Base-by-base conservation (phyloP, 1,140 invertebrate species). In the Drosophila baimaii region DNA sequence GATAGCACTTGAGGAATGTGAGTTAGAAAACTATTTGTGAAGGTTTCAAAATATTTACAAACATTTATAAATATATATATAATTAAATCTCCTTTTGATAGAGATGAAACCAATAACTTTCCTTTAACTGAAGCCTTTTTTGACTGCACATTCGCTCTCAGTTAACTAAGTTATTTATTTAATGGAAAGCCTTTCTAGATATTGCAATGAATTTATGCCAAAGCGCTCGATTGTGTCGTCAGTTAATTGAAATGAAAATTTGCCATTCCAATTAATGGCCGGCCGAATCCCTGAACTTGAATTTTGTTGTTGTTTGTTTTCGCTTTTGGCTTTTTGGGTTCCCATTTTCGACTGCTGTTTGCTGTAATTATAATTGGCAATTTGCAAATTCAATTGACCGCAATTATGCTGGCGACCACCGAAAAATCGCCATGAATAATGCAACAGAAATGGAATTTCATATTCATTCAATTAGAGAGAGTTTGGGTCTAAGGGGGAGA, bases 381-480 rank as follows among this genome's bases (percentile, higher is more conserved):
- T 79, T 79, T 79, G 77, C 58, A 62, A 79, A 79, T 79, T 79
- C 47, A 62, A 74, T 79, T 74, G 62, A 79, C 68, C 69, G 49
- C 76, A 79, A 65, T 79, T 73, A 72, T 79, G 54, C 56, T 37
- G 69, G 39, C 71, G 29, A 33, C 57, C 61, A 33, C 44, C 65
- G 61, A 69, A 79, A 74, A 68, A 79, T 75, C 47, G 51, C 33
- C 44, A 79, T 79, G 77, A 80, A 79, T 79, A 79, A 79, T 79
- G 57, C 62, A 69, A 62, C 44, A 31, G 57, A 65, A 69, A 69
- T 69, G 65, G 27, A 55, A 44, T 74, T 74, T 62, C 51, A 59
- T 52, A 79, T 79, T 69, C 69, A 79, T 79, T 79, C 56, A 79
- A 69, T 75, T 80, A 74, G 73, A 74, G 70, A 49, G 47, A 29